Evolutionary conservation across 2,113 vertebrate genomes (phyloP).

Genomic region (Semicossyphus pulcher): DNA sequence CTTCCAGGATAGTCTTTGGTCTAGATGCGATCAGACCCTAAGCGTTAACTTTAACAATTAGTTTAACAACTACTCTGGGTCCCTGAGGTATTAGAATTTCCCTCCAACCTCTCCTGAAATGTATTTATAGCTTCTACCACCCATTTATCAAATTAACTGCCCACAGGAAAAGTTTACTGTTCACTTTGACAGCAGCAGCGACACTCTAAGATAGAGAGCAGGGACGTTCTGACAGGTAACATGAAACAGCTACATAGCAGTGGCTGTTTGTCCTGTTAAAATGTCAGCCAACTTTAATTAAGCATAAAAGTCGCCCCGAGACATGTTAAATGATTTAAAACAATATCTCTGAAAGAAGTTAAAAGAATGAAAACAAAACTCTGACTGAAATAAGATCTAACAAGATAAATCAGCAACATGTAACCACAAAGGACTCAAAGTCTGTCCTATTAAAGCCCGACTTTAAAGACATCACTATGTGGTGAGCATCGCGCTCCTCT

Average conservation of each 20-base stretch:
- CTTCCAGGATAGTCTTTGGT: conserved; percentile 39
- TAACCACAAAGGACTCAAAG: conserved; percentile 2
- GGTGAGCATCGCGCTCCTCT: neutral
- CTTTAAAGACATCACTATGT: conserved; percentile 32
- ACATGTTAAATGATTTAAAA: conserved; percentile 22
- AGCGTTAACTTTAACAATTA: conserved; percentile 32
- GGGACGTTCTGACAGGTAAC: conserved; percentile 16
- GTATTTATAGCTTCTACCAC: conserved; percentile 42
- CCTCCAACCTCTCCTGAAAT: conserved; percentile 29
- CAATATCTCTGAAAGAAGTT: neutral
- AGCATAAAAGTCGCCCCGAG: conserved; percentile 3
- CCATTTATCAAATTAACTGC: conserved; percentile 55
- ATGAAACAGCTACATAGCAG: conserved; percentile 2
- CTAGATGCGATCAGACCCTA: conserved; percentile 40
- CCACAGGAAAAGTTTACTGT: conserved; percentile 16
- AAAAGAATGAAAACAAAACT: conserved; percentile 26
- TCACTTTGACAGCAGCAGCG: conserved; percentile 21
- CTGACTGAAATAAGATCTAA: neutral
- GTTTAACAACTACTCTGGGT: conserved; percentile 28
- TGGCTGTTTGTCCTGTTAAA: conserved; percentile 23
- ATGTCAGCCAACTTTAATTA: conserved; percentile 27
- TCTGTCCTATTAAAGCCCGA: neutral
- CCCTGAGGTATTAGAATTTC: conserved; percentile 20
- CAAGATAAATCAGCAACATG: conserved; percentile 12
- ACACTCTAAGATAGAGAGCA: conserved; percentile 17